A percentile compares a stretch with the other conserved stretches of the same genome.
Conservation (phyloP, 2,113 vertebrate species). For the Eira barbara region DNA sequence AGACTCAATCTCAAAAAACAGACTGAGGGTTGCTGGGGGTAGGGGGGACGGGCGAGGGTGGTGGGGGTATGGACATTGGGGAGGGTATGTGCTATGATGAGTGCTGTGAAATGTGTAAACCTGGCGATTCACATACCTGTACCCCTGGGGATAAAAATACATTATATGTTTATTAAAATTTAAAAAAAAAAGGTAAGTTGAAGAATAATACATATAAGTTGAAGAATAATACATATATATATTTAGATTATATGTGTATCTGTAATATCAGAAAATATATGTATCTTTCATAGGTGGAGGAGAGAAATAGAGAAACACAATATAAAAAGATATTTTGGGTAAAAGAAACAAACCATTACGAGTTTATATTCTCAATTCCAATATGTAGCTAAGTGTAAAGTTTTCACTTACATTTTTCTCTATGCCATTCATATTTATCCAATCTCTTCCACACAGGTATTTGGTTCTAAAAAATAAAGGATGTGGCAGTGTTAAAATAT, state of each 20-base stretch:
- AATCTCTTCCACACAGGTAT: background rate
- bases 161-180: too few species aligned
- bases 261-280: background rate
- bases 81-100: too few species aligned
- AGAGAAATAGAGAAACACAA: background rate
- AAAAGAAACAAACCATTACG: background rate
- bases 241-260: background rate
- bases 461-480: background rate
- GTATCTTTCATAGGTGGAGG: background rate
- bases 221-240: too few species aligned
- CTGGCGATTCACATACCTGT: too few species aligned
- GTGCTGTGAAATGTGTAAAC: too few species aligned
- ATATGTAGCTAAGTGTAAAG: background rate
- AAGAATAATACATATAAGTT: background rate
- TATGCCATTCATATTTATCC: background rate
- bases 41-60: too few species aligned
- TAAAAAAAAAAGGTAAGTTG: too few species aligned
- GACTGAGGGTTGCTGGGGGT: too few species aligned
- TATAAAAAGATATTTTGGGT: background rate
- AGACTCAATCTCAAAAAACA: too few species aligned
- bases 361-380: background rate
- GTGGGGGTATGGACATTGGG: too few species aligned
- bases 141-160: too few species aligned
- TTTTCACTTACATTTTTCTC: background rate
- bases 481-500: background rate